Evolutionary conservation across 2,113 vertebrate species (phyloP), one percentile per base, ranked within the genome.

Genomic region (Pimephales promelas): DNA sequence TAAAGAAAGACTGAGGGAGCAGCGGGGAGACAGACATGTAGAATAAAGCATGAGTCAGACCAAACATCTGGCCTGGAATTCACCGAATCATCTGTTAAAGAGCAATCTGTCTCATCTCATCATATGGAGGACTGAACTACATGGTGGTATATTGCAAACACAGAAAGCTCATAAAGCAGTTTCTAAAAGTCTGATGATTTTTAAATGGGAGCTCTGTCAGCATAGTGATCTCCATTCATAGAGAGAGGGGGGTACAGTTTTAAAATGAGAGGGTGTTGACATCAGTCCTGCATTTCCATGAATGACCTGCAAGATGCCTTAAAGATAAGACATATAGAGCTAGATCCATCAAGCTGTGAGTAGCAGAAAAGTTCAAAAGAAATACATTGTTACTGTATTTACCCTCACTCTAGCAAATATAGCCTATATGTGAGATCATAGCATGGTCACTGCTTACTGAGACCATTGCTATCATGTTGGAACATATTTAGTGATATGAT

Each of bases 211-310:
- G 34, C 68, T 83, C 70, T 34, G 24, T 54, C 57, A 74, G 40
- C n/a, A 28, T 13, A 40, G 47, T 74, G 31, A 78, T 45, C 13
- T 70, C 59, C 22, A 49, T 56, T 66, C n/a, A 85, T 16, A 78
- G 62, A 86, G 47, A 74, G 77, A 88, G 47, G 79, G 47, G 8
- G 22, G 26, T 24, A 75, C 22, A 52, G 77, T 78, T 79, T 72
- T 59, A 4, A 78, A 81, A 86, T 88, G 78, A 86, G 40, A 82
- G 57, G 66, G 84, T 88, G 84, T 43, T 82, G 84, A 84, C 75
- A 84, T 77, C 71, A 62, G 62, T 70, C 62, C 56, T 74, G 8
- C 66, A 20, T 83, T 80, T 61, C 62, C 71, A 49, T 64, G 62
- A 72, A 78, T 83, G 77, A 82, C 86, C 31, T 73, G 59, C 40